Base-by-base conservation (phyloP, 2,113 vertebrate genomes). In the Numida meleagris region DNA sequence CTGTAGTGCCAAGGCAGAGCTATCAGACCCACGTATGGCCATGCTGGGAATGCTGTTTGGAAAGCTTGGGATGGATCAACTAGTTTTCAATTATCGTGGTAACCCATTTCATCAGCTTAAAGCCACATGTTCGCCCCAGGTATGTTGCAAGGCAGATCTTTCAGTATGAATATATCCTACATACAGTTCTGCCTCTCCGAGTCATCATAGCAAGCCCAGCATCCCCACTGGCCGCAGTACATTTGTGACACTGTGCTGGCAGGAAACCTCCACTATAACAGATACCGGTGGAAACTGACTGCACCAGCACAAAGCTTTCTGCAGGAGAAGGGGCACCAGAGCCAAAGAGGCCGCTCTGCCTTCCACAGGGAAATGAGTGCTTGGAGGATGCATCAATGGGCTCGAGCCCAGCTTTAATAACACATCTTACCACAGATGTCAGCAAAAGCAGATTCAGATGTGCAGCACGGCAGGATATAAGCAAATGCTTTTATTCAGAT, bases 161-260 rank as follows among this genome's bases (percentile, higher is more conserved):
- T 2, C 4, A 38, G 29, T 3, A 34, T 14, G 40, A 42, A 66
- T 11, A 2, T 3, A 36, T 21, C 40, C 72, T 55, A 58, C 45
- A 24, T 36, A 53, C 7, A n/a, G 7, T 45, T 27, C 55, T 34
- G 50, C 40, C 50, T 86, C 57, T 82, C 29, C 9, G 12, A 31
- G n/a, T 3, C 5, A 62, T 7, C 55, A 59, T 72, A 61, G 20
- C 2, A 4, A 72, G 53, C 31, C 74, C 50, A 23, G 33, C 53
- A 65, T 15, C 53, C 38, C 29, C 1, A 2, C n/a, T 36, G 43
- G 38, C 48, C 3, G 0, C 0, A 24, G 8, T 0, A 27, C 43
- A 24, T 17, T 40, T 17, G 2, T 3, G 59, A 63, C 18, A 36
- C 10, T 33, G 4, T 3, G 20, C 1, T 83, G 61, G 66, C 90